phyloP scores from a whole-genome alignment of 2,888 invertebrate species.

The Chloroclystis v-ata region DNA sequence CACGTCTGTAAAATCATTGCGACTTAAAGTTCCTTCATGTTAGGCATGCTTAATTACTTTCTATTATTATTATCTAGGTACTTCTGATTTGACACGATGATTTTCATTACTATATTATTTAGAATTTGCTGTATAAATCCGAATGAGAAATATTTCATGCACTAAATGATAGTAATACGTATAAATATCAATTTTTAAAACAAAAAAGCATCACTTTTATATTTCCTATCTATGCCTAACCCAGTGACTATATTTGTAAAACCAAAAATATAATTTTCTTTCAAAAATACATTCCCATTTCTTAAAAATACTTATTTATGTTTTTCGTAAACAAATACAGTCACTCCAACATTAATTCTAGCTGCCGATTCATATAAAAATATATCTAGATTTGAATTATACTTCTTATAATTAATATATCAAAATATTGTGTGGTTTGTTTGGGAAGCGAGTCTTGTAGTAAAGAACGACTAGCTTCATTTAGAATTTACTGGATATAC shows the following conservation, averaged over 20 bases:
- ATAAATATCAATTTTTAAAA: not conserved
- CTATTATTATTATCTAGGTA: not conserved
- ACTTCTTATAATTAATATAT: conserved; percentile 19
- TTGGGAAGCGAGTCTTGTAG: conserved; percentile 10
- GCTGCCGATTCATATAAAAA: conserved; percentile 31
- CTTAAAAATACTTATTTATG: not conserved
- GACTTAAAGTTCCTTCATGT: not conserved
- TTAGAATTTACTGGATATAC: not conserved
- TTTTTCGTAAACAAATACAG: conserved; percentile 2
- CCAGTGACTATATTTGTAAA: not conserved
- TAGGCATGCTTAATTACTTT: conserved; percentile 2
- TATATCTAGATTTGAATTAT: conserved; percentile 27
- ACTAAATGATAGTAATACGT: no score
- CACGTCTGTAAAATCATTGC: not conserved
- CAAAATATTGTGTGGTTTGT: not conserved
- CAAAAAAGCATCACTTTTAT: not conserved
- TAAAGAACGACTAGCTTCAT: not conserved
- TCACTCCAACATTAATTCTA: conserved; percentile 12
- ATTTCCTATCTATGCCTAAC: no score
- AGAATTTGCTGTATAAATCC: no score
- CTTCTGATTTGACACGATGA: not conserved
- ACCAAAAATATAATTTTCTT: not conserved
- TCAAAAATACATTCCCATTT: not conserved
- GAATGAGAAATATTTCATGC: no score
- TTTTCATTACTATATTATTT: no score